Evolutionary conservation across 1,140 invertebrate species (phyloP).

Genomic region (roundworm (Caenorhabditis elegans)): WBcel235 BX284603.4:7629501-7630000

Average conservation of each 20-base stretch:
- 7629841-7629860: background rate
- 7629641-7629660: conserved; percentile 1
- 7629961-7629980: background rate
- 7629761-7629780: conserved; percentile 8
- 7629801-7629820: background rate
- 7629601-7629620: background rate
- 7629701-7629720: background rate
- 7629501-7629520: background rate
- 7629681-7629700: background rate
- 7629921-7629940: background rate
- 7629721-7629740: background rate
- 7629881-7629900: background rate
- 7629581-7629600: background rate
- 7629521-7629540: background rate
- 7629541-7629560: background rate
- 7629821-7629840: background rate
- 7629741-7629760: background rate
- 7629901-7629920: background rate
- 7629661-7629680: background rate
- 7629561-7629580: background rate
- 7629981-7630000: background rate
- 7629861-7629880: background rate
- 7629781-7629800: background rate
- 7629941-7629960: background rate
- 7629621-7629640: background rate